These are phyloP conservation scores for Schizotus pectinicornis DNA, from an alignment of 2,888 invertebrate genomes.

Conservation along the genomic window DNA sequence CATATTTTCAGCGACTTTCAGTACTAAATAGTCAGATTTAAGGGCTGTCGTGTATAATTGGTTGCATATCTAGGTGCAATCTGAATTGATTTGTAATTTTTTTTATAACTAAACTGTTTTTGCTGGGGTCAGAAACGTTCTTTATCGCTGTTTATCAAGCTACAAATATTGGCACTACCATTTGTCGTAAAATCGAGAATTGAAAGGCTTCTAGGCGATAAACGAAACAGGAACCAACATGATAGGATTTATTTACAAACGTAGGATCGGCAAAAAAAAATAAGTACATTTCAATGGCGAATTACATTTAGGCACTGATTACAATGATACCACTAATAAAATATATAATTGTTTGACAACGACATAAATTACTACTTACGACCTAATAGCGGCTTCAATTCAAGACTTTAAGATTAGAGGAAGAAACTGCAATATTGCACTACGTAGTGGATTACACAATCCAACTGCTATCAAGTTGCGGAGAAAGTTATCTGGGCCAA, in stretches of 20 bases:
- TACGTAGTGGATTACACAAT: conserved; percentile 7
- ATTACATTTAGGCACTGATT: not conserved
- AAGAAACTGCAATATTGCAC: conserved; percentile 32
- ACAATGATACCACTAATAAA: conserved; percentile 1
- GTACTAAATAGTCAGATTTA: too few relatives aligned
- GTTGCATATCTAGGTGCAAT: too few relatives aligned
- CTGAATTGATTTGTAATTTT: too few relatives aligned
- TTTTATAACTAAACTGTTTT: too few relatives aligned
- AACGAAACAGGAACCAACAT: conserved; percentile 5
- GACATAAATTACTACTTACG: conserved; percentile 7
- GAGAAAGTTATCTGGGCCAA: too few relatives aligned
- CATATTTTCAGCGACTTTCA: too few relatives aligned
- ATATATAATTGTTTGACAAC: not conserved
- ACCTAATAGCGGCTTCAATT: conserved; percentile 54
- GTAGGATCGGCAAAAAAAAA: not conserved
- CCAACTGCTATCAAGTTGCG: not conserved
- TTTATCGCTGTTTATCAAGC: too few relatives aligned
- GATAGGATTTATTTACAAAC: conserved; percentile 28
- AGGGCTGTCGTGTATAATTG: too few relatives aligned
- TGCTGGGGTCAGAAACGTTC: too few relatives aligned
- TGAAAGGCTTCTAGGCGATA: conserved; percentile 18
- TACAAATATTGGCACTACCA: too few relatives aligned
- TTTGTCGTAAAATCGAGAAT: conserved; percentile 20
- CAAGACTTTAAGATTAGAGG: conserved; percentile 45
- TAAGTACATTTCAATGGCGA: conserved; percentile 14